phyloP scores from a whole-genome alignment of 2,888 invertebrate genomes.

The Eulithis prunata region DNA sequence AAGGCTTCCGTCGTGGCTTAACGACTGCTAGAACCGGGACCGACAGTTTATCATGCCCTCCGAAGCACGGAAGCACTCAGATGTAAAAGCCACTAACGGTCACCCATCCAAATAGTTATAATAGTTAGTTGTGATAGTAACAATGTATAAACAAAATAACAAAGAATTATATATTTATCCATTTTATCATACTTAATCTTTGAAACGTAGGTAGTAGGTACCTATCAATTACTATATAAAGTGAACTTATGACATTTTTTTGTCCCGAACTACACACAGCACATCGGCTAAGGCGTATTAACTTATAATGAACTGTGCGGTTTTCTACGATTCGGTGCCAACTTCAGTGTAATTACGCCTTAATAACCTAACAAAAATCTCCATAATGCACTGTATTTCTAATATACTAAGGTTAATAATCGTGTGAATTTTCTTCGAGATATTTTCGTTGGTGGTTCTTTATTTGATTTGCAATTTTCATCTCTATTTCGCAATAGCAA shows the following conservation, averaged over 20 bases:
- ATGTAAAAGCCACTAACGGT: too few species aligned
- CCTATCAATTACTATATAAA: too few species aligned
- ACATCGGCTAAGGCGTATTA: conserved; percentile 70
- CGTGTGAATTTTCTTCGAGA: neutral
- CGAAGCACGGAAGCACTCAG: too few species aligned
- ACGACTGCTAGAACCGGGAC: too few species aligned
- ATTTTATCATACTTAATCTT: too few species aligned
- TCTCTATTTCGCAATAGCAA: conserved; percentile 14
- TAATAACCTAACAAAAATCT: conserved; percentile 35
- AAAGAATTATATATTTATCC: too few species aligned
- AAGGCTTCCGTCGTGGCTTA: too few species aligned
- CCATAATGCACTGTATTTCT: conserved; percentile 11
- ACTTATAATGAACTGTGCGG: conserved; percentile 80
- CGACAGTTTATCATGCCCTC: too few species aligned
- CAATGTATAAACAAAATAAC: too few species aligned
- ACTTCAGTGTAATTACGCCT: conserved; percentile 39
- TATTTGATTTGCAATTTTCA: conserved; percentile 20
- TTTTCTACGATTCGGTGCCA: conserved; percentile 60
- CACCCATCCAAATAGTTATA: too few species aligned
- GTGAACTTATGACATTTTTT: conserved; percentile 5
- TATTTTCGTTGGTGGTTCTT: neutral
- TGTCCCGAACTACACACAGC: conserved; percentile 51
- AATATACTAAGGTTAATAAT: neutral
- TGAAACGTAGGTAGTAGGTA: too few species aligned
- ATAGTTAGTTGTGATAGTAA: too few species aligned